Evolutionary conservation across 2,113 vertebrate genomes (phyloP).

Genomic region (Rutilus rutilus): DNA sequence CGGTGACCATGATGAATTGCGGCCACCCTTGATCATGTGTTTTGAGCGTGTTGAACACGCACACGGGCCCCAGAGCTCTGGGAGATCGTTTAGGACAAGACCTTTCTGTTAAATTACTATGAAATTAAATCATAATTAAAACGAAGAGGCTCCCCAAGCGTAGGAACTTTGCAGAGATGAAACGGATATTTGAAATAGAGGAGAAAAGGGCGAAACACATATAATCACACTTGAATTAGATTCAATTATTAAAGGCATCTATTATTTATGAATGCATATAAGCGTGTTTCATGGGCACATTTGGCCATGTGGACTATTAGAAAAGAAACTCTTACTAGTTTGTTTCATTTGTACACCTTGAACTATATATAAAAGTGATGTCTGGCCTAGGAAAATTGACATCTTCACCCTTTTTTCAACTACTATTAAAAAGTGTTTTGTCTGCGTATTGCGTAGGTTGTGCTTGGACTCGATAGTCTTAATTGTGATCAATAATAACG

Average conservation of each 20-base stretch:
- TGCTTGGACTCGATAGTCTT: no score
- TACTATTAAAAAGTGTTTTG: no score
- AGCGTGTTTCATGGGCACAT: not conserved
- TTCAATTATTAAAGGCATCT: not conserved
- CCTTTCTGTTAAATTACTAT: conserved; percentile 42
- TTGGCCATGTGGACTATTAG: no score
- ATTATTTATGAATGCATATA: conserved; percentile 17
- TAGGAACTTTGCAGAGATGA: not conserved
- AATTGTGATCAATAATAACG: no score
- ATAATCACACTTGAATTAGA: conserved; percentile 19
- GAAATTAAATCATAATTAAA: conserved; percentile 48
- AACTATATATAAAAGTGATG: no score
- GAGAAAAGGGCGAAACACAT: conserved; percentile 11
- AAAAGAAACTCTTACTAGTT: not conserved
- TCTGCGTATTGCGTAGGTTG: no score
- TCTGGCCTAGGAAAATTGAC: no score
- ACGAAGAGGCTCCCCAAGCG: conserved; percentile 32
- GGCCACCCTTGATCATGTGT: conserved; percentile 3
- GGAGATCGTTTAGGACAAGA: conserved; percentile 31
- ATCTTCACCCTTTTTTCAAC: no score
- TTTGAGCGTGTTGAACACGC: not conserved
- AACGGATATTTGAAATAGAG: conserved; percentile 29
- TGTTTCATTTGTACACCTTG: not conserved
- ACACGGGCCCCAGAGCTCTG: not conserved
- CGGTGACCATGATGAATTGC: conserved; percentile 35